Evolutionary conservation across 2,113 vertebrate species (phyloP).

Genomic region (Leiothrix lutea): DNA sequence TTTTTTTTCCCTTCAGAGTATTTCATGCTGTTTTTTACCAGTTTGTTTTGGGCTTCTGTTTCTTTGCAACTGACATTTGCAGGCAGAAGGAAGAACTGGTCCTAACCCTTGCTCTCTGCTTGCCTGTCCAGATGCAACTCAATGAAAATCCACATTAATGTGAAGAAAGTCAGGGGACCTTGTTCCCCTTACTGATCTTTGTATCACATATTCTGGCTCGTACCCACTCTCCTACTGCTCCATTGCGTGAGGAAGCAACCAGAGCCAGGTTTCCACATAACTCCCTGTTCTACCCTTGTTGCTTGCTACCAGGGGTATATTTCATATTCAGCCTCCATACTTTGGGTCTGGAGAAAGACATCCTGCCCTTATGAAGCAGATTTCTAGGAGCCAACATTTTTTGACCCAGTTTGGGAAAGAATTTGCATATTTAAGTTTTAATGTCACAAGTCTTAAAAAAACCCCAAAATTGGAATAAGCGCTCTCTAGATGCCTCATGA

Average conservation of each 20-base stretch:
- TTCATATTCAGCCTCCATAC: neutral
- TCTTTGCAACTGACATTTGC: neutral
- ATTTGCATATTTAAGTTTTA: neutral
- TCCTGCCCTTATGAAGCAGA: neutral
- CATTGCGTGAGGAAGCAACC: neutral
- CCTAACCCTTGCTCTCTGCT: neutral
- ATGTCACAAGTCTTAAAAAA: neutral
- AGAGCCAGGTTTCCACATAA: neutral
- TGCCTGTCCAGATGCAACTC: neutral
- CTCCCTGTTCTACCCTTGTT: rapidly evolving
- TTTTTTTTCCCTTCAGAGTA: neutral
- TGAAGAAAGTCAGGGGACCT: neutral
- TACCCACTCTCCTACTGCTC: neutral
- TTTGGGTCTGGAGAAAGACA: neutral
- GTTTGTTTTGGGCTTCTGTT: neutral
- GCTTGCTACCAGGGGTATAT: neutral
- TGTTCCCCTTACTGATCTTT: neutral
- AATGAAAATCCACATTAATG: neutral
- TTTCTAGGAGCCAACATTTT: neutral
- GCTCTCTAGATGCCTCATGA: neutral
- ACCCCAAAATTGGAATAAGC: neutral
- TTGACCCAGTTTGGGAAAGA: neutral
- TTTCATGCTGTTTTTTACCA: neutral
- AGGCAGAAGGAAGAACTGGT: neutral
- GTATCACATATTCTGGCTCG: neutral